A percentile compares a stretch with the other conserved stretches of the same genome.
Conservation (phyloP, 2,113 vertebrate genomes). For the Helogale parvula region DNA sequence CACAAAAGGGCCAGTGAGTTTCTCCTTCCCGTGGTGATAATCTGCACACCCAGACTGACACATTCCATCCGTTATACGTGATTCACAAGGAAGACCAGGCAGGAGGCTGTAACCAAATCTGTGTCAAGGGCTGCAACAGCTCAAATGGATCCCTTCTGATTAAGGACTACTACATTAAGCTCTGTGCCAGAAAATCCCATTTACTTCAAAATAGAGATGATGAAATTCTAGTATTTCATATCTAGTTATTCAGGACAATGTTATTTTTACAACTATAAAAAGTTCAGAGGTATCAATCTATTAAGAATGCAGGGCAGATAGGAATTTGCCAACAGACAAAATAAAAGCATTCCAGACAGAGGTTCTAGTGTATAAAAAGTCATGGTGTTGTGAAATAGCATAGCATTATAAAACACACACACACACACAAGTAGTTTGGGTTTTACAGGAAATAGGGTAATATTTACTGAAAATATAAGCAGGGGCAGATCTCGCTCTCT, state of each 20-base stretch:
- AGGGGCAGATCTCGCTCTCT: neutral
- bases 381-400: neutral
- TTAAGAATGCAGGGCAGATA: slow-evolving; percentile 11
- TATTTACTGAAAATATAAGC: slow-evolving; percentile 36
- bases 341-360: slow-evolving; percentile 2
- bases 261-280: slow-evolving; percentile 18
- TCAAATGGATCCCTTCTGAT: neutral
- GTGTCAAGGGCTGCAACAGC: neutral
- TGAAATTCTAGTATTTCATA: slow-evolving; percentile 32
- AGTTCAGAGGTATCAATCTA: neutral
- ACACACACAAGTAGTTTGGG: neutral
- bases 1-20: neutral
- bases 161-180: neutral
- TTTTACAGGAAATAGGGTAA: slow-evolving; percentile 6
- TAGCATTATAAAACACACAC: neutral
- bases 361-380: neutral
- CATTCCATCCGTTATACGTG: neutral
- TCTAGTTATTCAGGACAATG: neutral
- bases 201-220: neutral
- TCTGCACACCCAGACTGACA: neutral
- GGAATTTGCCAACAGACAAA: slow-evolving; percentile 38
- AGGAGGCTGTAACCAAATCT: neutral
- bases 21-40: neutral
- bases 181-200: neutral
- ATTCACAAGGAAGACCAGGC: neutral